Base-by-base conservation (phyloP, 2,113 vertebrate genomes). In the Hystrix brachyura region DNA sequence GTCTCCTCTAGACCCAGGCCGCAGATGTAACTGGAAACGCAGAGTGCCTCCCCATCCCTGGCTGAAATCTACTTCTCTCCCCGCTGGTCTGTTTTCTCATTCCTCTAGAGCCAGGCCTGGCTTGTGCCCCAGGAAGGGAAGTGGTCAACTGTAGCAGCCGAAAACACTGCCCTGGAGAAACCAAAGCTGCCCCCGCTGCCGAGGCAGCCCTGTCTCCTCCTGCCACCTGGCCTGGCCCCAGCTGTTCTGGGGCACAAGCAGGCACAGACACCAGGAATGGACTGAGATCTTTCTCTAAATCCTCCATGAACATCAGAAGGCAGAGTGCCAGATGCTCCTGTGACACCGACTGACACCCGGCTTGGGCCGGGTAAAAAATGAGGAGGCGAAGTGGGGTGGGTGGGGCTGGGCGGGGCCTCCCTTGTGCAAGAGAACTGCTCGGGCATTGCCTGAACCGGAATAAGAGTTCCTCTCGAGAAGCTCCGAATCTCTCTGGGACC, bases 101-200 rank as follows among this genome's bases (percentile, higher is more conserved):
- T 51, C 79, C 57, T 38, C 71, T 9, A 12, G 32, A 84, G 76
- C 89, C 38, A 17, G 23, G 27, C 21, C 53, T 17, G 51, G n/a
- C 48, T 51, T 78, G 67, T 55, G 23, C 71, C 82, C 59, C 7
- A 17, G 55, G 72, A 94, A 87, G 67, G 87, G 95, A 96, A 95
- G 93, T 92, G 76, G 90, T 88, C 19, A 59, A 14, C 25, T 46
- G 76, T 0, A 17, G 7, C 62, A 7, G 18, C 43, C 18, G 27
- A 27, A 79, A 89, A 74, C 65, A 34, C 71, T 60, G 59, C 14
- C 38, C n/a, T 21, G 34, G 57, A 72, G 78, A 69, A 94, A 94
- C 12, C 72, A 43, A 96, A 92, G 51, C 55, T 48, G 12, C 74
- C 74, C 3, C 46, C 1, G 12, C 11, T 23, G 29, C 78, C n/a